Evolutionary conservation across 2,113 vertebrate species (phyloP).

Genomic region (Xyliphius kryptos): DNA sequence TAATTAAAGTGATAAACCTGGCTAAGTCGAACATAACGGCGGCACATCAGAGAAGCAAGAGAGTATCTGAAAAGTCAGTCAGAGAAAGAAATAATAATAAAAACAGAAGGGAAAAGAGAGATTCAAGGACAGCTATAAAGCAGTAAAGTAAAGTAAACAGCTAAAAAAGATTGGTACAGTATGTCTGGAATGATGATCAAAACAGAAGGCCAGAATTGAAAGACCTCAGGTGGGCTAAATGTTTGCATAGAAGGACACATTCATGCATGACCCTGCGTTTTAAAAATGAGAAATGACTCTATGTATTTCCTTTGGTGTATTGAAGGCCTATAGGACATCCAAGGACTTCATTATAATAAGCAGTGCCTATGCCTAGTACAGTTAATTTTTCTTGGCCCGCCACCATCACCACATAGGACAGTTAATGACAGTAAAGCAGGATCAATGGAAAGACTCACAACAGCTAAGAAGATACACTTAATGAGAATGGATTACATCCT

Average conservation of each 20-base stretch:
- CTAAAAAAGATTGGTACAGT: slow-evolving; percentile 41
- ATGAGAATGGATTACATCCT: slow-evolving; percentile 66
- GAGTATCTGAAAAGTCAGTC: not conserved
- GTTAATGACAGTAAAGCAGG: slow-evolving; percentile 61
- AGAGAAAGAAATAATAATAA: not conserved
- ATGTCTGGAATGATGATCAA: slow-evolving; percentile 43
- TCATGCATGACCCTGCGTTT: slow-evolving; percentile 5
- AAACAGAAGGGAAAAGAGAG: not conserved
- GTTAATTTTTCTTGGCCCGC: too few species aligned
- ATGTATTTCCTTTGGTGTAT: not conserved
- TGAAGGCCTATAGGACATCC: not conserved
- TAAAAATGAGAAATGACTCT: slow-evolving; percentile 1
- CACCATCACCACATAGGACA: too few species aligned
- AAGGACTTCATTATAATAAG: slow-evolving; percentile 48
- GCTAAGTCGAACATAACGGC: not conserved
- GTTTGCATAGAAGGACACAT: slow-evolving; percentile 10
- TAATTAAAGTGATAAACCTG: slow-evolving; percentile 23
- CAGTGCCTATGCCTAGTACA: slow-evolving; percentile 8
- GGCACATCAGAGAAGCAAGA: not conserved
- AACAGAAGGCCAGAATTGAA: slow-evolving; percentile 14
- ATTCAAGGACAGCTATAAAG: slow-evolving; percentile 46
- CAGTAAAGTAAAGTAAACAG: slow-evolving; percentile 33
- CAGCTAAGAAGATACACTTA: slow-evolving; percentile 52
- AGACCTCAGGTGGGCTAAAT: slow-evolving; percentile 33
- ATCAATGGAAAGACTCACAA: slow-evolving; percentile 59